Conservation (phyloP, 2,888 invertebrate species). For the Dorcus hopei region DNA sequence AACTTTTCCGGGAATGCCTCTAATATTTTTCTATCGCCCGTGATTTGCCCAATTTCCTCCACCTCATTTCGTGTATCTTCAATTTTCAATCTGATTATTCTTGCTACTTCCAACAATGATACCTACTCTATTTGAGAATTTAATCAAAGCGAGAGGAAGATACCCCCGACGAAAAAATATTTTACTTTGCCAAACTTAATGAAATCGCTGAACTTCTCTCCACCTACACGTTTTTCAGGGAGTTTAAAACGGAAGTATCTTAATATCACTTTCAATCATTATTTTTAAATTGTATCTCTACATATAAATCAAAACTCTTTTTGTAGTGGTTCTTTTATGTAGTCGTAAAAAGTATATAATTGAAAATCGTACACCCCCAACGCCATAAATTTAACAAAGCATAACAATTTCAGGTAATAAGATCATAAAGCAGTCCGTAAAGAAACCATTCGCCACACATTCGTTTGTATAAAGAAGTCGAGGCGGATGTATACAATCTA, state of each 20-base stretch:
- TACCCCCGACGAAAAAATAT: neutral
- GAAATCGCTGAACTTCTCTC: too few relatives aligned
- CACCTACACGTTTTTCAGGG: too few relatives aligned
- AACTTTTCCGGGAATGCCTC: slow-evolving; percentile 18
- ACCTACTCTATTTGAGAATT: neutral
- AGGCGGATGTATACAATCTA: slow-evolving; percentile 10
- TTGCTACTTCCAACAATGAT: slow-evolving; percentile 11
- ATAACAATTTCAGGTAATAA: slow-evolving; percentile 51
- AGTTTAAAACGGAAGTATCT: too few relatives aligned
- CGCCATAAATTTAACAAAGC: slow-evolving; percentile 43
- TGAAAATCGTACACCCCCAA: slow-evolving; percentile 5
- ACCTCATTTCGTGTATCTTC: slow-evolving; percentile 23
- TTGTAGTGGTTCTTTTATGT: too few relatives aligned
- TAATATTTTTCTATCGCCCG: slow-evolving; percentile 27
- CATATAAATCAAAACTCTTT: too few relatives aligned
- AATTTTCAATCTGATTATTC: slow-evolving; percentile 22
- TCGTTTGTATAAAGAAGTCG: slow-evolving; percentile 36
- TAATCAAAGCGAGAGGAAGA: neutral
- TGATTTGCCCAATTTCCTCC: slow-evolving; percentile 23
- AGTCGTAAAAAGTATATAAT: too few relatives aligned
- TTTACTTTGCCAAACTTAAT: neutral
- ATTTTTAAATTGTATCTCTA: too few relatives aligned
- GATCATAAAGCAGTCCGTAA: slow-evolving; percentile 44
- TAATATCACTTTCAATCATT: too few relatives aligned
- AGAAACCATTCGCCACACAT: slow-evolving; percentile 32